Conservation (phyloP, 2,113 vertebrate genomes). For the Colinus virginianus region DNA sequence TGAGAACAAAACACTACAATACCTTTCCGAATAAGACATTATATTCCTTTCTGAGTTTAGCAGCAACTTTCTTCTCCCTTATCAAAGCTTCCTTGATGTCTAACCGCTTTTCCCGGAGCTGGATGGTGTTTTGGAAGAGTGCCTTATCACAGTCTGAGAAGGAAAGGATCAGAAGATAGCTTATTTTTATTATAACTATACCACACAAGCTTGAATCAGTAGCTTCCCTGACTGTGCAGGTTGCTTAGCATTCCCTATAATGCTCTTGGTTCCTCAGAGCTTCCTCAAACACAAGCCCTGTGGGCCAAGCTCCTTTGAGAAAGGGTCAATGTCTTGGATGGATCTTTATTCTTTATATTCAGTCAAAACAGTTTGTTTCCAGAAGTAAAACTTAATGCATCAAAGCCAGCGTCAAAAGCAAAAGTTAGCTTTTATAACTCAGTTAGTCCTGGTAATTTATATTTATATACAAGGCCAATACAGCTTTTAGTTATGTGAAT, state of each 20-base stretch:
- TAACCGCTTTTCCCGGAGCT: conserved; percentile 83
- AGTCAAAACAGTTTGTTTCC: neutral
- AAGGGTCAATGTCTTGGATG: neutral
- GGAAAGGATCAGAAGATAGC: neutral
- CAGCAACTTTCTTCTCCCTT: conserved; percentile 83
- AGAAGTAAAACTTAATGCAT: neutral
- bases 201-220: neutral
- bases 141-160: conserved; percentile 82
- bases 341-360: neutral
- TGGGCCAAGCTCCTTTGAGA: neutral
- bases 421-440: neutral
- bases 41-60: conserved; percentile 83
- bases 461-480: neutral
- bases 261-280: neutral
- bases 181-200: neutral
- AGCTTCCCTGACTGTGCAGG: neutral
- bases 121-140: conserved; percentile 84
- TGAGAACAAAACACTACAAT: neutral
- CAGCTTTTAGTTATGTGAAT: neutral
- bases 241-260: neutral
- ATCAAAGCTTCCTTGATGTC: conserved; percentile 84
- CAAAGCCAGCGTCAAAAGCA: neutral
- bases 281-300: neutral
- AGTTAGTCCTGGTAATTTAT: neutral
- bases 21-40: conserved; percentile 86